Evolutionary conservation across 2,113 vertebrate genomes (phyloP).

Genomic region (Variabilichromis moorii): DNA sequence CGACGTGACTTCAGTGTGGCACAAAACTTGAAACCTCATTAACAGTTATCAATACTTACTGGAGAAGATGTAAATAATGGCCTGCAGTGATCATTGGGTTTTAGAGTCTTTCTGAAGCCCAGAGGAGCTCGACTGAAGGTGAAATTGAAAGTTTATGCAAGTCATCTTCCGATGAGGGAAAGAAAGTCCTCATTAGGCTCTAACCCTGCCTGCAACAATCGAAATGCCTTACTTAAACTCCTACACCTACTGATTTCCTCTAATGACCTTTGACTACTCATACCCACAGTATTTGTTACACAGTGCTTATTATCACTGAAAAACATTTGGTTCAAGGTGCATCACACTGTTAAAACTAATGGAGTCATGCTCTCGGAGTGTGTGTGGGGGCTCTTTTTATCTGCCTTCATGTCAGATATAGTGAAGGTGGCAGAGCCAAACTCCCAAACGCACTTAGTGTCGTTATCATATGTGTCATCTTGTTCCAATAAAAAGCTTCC

Average conservation of each 20-base stretch:
- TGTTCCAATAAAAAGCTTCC: constrained; percentile 12
- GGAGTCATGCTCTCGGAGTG: neutral
- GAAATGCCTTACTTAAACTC: neutral
- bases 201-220: neutral
- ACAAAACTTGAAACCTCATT: neutral
- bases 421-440: neutral
- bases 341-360: neutral
- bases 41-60: neutral
- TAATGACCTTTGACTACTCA: neutral
- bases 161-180: neutral
- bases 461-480: constrained; percentile 24
- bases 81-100: neutral
- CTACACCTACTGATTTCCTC: neutral
- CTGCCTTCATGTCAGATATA: neutral
- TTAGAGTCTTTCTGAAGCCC: neutral
- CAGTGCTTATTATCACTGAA: neutral
- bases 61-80: neutral
- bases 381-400: neutral
- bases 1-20: neutral
- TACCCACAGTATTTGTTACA: neutral
- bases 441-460: neutral
- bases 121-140: neutral
- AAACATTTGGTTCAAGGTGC: neutral
- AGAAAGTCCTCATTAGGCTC: neutral
- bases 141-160: neutral